A percentile compares a stretch with the other conserved stretches of the same genome.
These are phyloP conservation scores for Holcopasites calliopsidis DNA, from an alignment of 1,140 invertebrate species.

Conservation along the genomic window DNA sequence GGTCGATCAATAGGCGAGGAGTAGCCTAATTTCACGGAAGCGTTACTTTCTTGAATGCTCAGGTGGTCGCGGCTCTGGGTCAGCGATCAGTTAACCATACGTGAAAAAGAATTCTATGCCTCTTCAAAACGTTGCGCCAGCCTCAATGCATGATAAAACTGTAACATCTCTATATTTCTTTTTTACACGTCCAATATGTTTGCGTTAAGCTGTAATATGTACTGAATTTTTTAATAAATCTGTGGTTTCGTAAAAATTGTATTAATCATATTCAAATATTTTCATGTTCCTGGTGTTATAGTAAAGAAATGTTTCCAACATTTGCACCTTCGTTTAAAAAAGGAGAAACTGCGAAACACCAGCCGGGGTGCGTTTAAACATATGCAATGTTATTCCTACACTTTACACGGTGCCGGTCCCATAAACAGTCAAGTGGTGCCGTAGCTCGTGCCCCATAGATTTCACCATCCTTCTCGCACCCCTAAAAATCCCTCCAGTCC, in stretches of 20 bases:
- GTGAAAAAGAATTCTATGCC: not conserved
- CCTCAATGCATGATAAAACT: no score
- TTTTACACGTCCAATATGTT: no score
- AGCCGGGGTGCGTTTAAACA: slow-evolving; percentile 44
- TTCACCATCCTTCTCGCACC: slow-evolving; percentile 47
- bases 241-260: not conserved
- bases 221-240: no score
- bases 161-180: no score
- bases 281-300: no score
- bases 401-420: slow-evolving; percentile 68
- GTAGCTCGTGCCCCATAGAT: slow-evolving; percentile 63
- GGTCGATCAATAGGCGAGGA: slow-evolving; percentile 24
- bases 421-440: slow-evolving; percentile 71
- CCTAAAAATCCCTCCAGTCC: slow-evolving; percentile 44
- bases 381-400: slow-evolving; percentile 72
- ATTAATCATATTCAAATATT: no score
- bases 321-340: no score
- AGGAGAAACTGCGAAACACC: not conserved
- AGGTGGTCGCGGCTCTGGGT: slow-evolving; percentile 23
- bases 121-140: not conserved
- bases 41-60: slow-evolving; percentile 54
- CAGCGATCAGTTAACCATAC: slow-evolving; percentile 34
- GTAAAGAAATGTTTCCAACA: no score
- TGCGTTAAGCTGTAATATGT: no score
- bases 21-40: slow-evolving; percentile 57